Evolutionary conservation across 1,140 invertebrate genomes (phyloP).

Genomic region (Drosophila nikananu): DNA sequence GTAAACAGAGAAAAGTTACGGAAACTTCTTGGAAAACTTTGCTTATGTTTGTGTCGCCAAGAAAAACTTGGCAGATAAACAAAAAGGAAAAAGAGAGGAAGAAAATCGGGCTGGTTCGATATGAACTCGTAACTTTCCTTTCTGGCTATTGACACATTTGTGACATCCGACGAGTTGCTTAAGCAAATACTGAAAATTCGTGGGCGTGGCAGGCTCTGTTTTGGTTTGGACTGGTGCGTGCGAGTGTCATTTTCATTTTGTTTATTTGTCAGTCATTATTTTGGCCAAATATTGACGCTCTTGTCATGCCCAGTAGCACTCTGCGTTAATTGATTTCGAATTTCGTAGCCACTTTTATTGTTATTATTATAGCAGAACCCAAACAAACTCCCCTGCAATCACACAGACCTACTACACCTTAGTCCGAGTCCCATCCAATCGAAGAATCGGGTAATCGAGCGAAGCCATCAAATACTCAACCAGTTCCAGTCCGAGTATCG

Average conservation of each 20-base stretch:
- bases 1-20: conserved; percentile 54
- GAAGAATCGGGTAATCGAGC: conserved; percentile 22
- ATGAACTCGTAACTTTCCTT: conserved; percentile 57
- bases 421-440: not conserved
- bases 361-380: conserved; percentile 74
- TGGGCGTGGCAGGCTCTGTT: conserved; percentile 43
- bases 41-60: conserved; percentile 51
- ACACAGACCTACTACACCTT: conserved; percentile 13
- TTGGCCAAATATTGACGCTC: conserved; percentile 81
- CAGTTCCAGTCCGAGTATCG: conserved; percentile 19
- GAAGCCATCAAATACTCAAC: conserved; percentile 22
- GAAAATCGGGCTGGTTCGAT: conserved; percentile 26
- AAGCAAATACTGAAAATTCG: conserved; percentile 55
- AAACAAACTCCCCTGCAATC: conserved; percentile 45
- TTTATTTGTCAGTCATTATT: conserved; percentile 80
- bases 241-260: conserved; percentile 50
- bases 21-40: conserved; percentile 61
- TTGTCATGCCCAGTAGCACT: conserved; percentile 81
- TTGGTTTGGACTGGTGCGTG: conserved; percentile 26
- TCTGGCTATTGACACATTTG: conserved; percentile 61
- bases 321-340: conserved; percentile 81
- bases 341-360: conserved; percentile 78
- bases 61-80: conserved; percentile 55
- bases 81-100: not conserved
- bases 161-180: conserved; percentile 61